Evolutionary conservation across 2,797 vertebrate species (phyloP), one percentile per base, ranked within the genome.

Genomic region (Rhynchonycteris naso): DNA sequence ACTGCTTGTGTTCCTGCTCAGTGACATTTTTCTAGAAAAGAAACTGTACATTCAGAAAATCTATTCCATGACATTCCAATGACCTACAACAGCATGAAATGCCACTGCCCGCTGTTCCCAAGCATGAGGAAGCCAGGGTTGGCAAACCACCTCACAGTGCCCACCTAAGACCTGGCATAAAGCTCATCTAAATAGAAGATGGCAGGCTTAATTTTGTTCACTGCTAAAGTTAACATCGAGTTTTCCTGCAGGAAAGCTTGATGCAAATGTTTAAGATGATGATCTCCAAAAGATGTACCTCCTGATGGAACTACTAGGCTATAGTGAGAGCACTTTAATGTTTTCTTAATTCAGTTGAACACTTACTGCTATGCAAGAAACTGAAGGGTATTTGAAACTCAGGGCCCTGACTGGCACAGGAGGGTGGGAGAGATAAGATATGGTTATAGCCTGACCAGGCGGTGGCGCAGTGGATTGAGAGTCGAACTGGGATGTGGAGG

Each of bases 1-100:
- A 99, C 82, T 99, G 99, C 12, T 98, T 99, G 96, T 99, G 99
- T 78, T 99, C 98, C 61, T 99, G 99, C 86, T 99, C 99, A 0
- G 99, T 99, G 80, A 99, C 99, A 83, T 99, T 99, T 97, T 99
- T 99, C 99, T 99, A 96, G 81, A 97, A 98, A 98, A 96, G 93
- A 96, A 91, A 97, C 3, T 19, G 1, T 19, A 85, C 33, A 71
- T 81, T 94, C 56, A 97, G 90, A 91, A 95, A 93, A 63, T 22
- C 84, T 54, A 61, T 16, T 79, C 52, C 52, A 30, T 61, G 58
- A 68, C 15, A 82, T 52, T 90, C 68, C 28, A 96, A 65, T 78
- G 26, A 87, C 63, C 54, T 12, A 65, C 28, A 83, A 33, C 33
- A 38, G n/a, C 74, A 90, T 9, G 28, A 80, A 91, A 78, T 63